Evolutionary conservation across 2,797 vertebrate genomes (phyloP).

Genomic region (Lutjanus argentimaculatus): DNA sequence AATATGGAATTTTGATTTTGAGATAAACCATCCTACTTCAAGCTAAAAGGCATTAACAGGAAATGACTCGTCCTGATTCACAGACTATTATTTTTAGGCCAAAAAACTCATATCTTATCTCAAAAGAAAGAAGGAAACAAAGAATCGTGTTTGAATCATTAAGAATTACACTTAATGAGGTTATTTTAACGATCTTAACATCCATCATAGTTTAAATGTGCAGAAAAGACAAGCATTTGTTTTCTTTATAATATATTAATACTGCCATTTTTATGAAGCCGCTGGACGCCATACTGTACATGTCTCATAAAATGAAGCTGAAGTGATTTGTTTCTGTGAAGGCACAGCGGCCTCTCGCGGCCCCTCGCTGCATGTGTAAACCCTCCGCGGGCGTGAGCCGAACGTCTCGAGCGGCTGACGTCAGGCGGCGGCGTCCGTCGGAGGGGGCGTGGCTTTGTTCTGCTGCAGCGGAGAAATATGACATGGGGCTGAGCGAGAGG

Average conservation of each 20-base stretch:
- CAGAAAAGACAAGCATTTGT: neutral
- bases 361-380: neutral
- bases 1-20: too few species aligned
- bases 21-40: neutral
- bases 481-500: constrained; percentile 83
- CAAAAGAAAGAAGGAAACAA: neutral
- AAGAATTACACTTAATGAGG: neutral
- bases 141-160: neutral
- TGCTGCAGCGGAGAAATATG: constrained; percentile 89
- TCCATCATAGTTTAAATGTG: neutral
- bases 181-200: neutral
- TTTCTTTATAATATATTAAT: neutral
- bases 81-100: neutral
- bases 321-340: constrained; percentile 12
- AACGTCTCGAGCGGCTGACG: constrained; percentile 61
- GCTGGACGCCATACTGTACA: neutral
- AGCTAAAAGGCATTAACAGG: neutral
- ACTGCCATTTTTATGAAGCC: neutral
- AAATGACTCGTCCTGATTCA: neutral
- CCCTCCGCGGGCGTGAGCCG: constrained; percentile 55
- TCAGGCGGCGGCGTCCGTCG: constrained; percentile 67
- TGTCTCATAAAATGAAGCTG: neutral
- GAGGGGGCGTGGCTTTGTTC: constrained; percentile 85
- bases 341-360: constrained; percentile 74
- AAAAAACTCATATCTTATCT: too few species aligned